Conservation (phyloP, 2,113 vertebrate genomes). For the Pteruthius melanotis region DNA sequence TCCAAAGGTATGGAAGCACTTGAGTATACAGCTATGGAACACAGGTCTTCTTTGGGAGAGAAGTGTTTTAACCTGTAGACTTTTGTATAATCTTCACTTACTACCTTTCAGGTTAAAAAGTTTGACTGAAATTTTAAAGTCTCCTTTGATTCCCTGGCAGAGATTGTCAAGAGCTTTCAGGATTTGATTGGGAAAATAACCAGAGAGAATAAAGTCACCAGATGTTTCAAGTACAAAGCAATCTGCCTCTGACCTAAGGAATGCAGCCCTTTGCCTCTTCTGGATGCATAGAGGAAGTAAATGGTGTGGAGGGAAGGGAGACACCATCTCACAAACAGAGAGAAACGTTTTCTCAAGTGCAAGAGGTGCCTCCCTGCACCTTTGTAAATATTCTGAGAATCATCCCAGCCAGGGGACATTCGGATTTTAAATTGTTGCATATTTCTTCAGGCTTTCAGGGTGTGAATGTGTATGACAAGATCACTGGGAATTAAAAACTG, state of each 20-base stretch:
- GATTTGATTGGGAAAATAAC: not conserved
- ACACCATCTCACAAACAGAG: not conserved
- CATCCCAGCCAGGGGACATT: not conserved
- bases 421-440: not conserved
- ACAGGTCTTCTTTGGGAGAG: not conserved
- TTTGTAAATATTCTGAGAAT: not conserved
- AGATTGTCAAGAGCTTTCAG: not conserved
- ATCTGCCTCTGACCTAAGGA: not conserved
- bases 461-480: not conserved
- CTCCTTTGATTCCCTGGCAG: not conserved
- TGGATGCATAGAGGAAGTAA: not conserved
- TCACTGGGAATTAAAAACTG: not conserved
- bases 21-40: not conserved
- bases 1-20: not conserved
- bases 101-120: not conserved
- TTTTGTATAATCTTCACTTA: not conserved
- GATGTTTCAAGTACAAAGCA: not conserved
- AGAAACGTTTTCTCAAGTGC: not conserved
- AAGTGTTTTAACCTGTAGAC: not conserved
- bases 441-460: not conserved
- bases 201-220: not conserved
- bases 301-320: not conserved
- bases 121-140: not conserved
- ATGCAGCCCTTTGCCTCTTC: not conserved
- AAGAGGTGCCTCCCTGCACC: not conserved